These are phyloP conservation scores for Hemiscyllium ocellatum DNA, from an alignment of 2,113 vertebrate species.

Conservation along the genomic window DNA sequence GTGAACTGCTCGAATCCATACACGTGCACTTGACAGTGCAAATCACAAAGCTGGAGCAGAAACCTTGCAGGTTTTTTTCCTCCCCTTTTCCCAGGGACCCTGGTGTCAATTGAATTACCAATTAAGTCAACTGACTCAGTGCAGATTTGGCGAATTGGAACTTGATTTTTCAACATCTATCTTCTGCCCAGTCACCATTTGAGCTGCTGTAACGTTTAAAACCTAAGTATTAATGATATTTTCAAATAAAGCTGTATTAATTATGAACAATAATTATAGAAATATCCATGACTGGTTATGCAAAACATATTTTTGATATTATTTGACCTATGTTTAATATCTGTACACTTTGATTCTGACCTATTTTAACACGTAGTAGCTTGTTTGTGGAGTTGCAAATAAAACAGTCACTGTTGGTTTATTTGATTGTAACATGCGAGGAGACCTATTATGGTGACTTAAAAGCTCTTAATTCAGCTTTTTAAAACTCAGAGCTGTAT, in stretches of 20 bases:
- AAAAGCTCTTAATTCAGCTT: background rate
- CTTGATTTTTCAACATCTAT: background rate
- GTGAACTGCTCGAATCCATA: background rate
- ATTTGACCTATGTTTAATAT: background rate
- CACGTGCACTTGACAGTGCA: background rate
- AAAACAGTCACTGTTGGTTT: background rate
- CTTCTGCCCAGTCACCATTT: background rate
- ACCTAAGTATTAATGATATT: background rate
- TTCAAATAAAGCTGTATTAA: background rate
- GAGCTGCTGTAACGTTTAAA: background rate
- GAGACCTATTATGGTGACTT: background rate
- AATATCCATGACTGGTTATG: background rate
- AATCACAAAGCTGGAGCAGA: background rate
- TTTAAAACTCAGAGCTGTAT: background rate
- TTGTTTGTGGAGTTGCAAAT: background rate
- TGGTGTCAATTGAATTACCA: background rate
- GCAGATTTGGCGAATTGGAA: background rate
- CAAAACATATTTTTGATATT: background rate
- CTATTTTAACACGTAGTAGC: background rate
- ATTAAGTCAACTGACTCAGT: background rate
- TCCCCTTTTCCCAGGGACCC: background rate
- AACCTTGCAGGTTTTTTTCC: background rate
- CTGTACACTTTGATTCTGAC: background rate
- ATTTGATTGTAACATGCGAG: background rate
- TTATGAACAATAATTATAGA: background rate